Evolutionary conservation across 2,113 vertebrate genomes (phyloP), one percentile per base, ranked within the genome.

Genomic region (Aspidoscelis tigris): DNA sequence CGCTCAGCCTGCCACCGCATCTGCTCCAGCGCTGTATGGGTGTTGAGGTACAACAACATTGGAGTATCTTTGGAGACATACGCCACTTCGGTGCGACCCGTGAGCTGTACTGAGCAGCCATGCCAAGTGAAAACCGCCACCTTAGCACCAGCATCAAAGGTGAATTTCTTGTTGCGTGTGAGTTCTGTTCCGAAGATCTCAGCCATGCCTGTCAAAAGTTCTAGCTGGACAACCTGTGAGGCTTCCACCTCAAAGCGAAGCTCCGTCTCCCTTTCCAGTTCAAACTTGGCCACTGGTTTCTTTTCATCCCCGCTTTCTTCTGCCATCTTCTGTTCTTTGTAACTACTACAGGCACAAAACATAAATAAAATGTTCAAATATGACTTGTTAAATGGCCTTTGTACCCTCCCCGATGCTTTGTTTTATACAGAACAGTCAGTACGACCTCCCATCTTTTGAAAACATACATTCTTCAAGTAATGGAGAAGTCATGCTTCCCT

Each of bases 51-150:
- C 73, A 99, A 96, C 88, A 99, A 92, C 99, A 99, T 99, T 33
- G 99, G 99, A 0, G 99, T 99, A 80, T 99, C 99, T 89, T 96
- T 97, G n/a, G 98, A 99, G 53, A 99, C 86, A 33, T 99, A 99
- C 2, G 98, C 98, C 86, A 98, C 98, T 95, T 99, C 99, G 0
- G 98, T 98, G 83, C 98, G 98, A 77, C 99, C 99, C 2, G 96
- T 97, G 74, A 99, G 96, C 83, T 97, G 98, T 20, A 99, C 94
- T 7, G 96, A 97, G 91, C 99, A 99, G 86, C 99, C 98, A 50
- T 99, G 99, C 99, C 99, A 99, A 20, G 99, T 99, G 92, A 99
- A 99, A 71, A 99, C 98, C 0, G 99, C 98, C 26, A 98, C 98
- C 91, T 99, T 99, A 74, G 98, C 97, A 1, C 99, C 99, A 0